Conservation (phyloP, 2,113 vertebrate genomes). For the Narcine bancroftii region DNA sequence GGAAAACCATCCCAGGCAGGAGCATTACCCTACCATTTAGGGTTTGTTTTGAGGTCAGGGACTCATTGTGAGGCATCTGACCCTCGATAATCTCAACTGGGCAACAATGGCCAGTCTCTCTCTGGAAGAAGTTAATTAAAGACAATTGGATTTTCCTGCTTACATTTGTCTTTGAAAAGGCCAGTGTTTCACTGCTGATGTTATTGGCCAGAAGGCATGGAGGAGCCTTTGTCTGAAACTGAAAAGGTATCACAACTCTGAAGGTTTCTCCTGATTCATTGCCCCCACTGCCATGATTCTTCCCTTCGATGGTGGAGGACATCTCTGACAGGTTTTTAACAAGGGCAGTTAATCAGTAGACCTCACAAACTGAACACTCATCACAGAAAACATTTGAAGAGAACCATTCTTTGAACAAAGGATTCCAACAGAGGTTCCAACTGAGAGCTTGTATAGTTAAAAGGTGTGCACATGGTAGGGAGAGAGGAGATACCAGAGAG, state of each 20-base stretch:
- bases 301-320: neutral
- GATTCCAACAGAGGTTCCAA: neutral
- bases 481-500: neutral
- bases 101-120: constrained; percentile 60
- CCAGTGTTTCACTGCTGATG: constrained; percentile 62
- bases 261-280: constrained; percentile 44
- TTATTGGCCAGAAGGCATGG: constrained; percentile 64
- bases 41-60: constrained; percentile 81
- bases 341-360: constrained; percentile 33
- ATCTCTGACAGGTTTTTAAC: constrained; percentile 13
- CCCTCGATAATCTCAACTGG: constrained; percentile 69
- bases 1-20: constrained; percentile 65
- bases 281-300: constrained; percentile 38
- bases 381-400: too few relatives aligned
- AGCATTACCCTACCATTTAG: constrained; percentile 67
- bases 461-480: neutral
- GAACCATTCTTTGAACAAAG: neutral
- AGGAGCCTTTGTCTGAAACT: constrained; percentile 63
- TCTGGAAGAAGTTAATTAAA: constrained; percentile 82
- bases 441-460: too few relatives aligned
- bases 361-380: neutral
- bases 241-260: constrained; percentile 57
- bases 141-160: constrained; percentile 77
- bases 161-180: constrained; percentile 73
- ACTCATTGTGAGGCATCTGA: constrained; percentile 79